Base-by-base conservation (phyloP, 92 coral and sea anemone species). In the Actinernus sp. region DNA sequence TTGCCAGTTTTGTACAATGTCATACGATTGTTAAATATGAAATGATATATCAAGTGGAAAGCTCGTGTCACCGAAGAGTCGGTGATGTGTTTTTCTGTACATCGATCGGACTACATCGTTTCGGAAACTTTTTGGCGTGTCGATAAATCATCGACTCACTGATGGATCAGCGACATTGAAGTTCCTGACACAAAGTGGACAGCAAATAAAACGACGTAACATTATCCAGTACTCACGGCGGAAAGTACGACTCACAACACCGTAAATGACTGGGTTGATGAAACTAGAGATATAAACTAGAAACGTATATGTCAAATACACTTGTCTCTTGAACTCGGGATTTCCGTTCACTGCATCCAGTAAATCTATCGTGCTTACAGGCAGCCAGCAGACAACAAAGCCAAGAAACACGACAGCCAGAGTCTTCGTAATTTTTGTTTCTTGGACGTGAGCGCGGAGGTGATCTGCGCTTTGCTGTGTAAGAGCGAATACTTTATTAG, bases 371-470 rank as follows among this genome's bases (percentile, higher is more conserved):
- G 76, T 58, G 52, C 73, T 68, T 13, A 87, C 68, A 9, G 93
- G 93, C 29, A 87, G 41, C 93, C 93, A 87, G 28, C n/a, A n/a
- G n/a, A n/a, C n/a, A n/a, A n/a, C n/a, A n/a, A n/a, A n/a, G n/a
- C n/a, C n/a, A n/a, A n/a, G 88, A 87, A 87, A 62, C 2, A 81
- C 88, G 8, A 55, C 73, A 22, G 71, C 85, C 4, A 87, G 55
- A 9, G 93, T 87, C 64, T 82, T 81, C 37, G 89, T 77, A 30
- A 82, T 75, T 52, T 71, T 87, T 13, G 89, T 89, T 63, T 87
- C 93, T 47, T 82, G 85, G 12, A 87, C 88, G 34, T 87, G 63
- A 14, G 82, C 52, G 40, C 88, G 54, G n/a, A 87, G 85, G 38
- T 60, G 63, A 29, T 56, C 31, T 9, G 36, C 43, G 17, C 59